phyloP scores from a whole-genome alignment of 1,140 invertebrate genomes.

The Psilanteris sp. region DNA sequence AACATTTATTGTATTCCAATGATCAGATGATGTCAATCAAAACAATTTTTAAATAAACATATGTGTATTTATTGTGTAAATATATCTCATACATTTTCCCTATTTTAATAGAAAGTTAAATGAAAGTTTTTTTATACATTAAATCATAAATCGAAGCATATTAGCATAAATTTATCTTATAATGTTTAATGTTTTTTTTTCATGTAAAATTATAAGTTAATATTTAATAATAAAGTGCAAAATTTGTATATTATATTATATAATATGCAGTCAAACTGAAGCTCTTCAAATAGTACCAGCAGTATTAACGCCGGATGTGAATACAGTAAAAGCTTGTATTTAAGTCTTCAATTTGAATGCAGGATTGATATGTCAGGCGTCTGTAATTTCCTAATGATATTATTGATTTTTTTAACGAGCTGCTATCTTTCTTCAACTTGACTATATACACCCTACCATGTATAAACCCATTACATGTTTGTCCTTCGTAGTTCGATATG shows the following conservation, averaged over 20 bases:
- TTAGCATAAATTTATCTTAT: no score
- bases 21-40: no score
- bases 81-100: no score
- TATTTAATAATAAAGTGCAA: background rate
- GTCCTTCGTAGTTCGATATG: conserved; percentile 30
- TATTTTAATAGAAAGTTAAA: no score
- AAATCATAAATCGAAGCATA: no score
- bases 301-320: background rate
- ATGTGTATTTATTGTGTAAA: no score
- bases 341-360: conserved; percentile 3
- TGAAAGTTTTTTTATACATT: no score
- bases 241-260: background rate
- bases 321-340: conserved; percentile 2
- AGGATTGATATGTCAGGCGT: conserved; percentile 30
- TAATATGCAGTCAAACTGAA: background rate
- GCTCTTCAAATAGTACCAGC: background rate
- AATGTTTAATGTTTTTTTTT: background rate
- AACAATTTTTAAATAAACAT: no score
- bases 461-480: conserved; percentile 28
- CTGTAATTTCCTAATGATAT: conserved; percentile 41
- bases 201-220: background rate
- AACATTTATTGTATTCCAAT: background rate
- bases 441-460: conserved; percentile 27
- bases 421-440: conserved; percentile 34
- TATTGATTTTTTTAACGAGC: conserved; percentile 35